Conservation (phyloP, 2,113 vertebrate species). For the Rana temporaria region DNA sequence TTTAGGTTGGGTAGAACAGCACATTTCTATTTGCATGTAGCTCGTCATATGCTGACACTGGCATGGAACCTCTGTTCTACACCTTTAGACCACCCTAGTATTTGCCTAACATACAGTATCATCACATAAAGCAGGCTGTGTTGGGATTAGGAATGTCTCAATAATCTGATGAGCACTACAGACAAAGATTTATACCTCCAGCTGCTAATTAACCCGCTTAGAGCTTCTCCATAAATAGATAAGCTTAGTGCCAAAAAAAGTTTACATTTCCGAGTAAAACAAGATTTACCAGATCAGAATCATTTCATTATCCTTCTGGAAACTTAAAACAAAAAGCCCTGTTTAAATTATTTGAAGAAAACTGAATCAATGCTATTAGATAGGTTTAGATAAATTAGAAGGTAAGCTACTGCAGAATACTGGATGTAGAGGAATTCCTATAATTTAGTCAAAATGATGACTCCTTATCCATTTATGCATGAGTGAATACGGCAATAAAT, state of each 20-base stretch:
- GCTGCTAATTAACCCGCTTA: constrained; percentile 54
- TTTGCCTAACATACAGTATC: constrained; percentile 24
- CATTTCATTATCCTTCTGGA: constrained; percentile 9
- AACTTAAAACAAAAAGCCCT: not conserved
- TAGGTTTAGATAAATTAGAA: not conserved
- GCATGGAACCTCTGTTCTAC: too few relatives aligned
- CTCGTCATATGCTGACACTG: too few relatives aligned
- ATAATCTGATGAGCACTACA: constrained; percentile 46
- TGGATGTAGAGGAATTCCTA: not conserved
- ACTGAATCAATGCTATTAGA: not conserved
- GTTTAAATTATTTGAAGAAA: not conserved
- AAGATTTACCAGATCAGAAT: constrained; percentile 20
- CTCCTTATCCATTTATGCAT: constrained; percentile 34
- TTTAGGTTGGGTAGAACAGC: too few relatives aligned
- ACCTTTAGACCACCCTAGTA: constrained; percentile 14
- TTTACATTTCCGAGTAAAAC: constrained; percentile 32
- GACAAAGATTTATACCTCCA: constrained; percentile 52
- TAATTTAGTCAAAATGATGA: constrained; percentile 10
- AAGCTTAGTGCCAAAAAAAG: constrained; percentile 30
- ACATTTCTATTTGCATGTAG: too few relatives aligned
- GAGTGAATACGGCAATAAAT: constrained; percentile 2
- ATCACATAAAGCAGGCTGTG: constrained; percentile 42
- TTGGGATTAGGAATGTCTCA: constrained; percentile 48
- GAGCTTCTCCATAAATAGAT: constrained; percentile 38
- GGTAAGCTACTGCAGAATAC: not conserved